A percentile compares a stretch with the other conserved stretches of the same genome.
phyloP scores from a whole-genome alignment of 2,888 invertebrate genomes.

The Phrixothrix hirtus region DNA sequence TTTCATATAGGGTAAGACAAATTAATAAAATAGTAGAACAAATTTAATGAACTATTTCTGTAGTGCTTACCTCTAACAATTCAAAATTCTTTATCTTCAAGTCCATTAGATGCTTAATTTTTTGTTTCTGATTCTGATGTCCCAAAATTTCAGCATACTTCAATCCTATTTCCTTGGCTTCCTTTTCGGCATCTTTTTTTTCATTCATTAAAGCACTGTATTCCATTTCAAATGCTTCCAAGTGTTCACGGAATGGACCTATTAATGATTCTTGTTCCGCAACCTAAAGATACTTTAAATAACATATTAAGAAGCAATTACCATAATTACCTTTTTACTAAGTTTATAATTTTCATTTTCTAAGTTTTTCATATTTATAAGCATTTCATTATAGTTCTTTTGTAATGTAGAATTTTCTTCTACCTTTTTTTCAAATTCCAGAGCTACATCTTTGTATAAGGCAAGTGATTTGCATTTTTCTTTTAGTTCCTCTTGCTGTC shows the following conservation, averaged over 20 bases:
- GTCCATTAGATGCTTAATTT: slow-evolving; percentile 61
- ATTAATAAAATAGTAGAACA: too few species aligned
- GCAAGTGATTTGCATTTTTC: not conserved
- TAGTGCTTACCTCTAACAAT: slow-evolving; percentile 54
- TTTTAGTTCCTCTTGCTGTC: slow-evolving; percentile 2
- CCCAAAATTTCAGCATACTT: slow-evolving; percentile 66
- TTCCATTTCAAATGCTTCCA: slow-evolving; percentile 58
- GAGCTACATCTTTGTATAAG: not conserved
- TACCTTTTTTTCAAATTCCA: not conserved
- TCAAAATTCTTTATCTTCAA: slow-evolving; percentile 56
- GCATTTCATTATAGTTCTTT: slow-evolving; percentile 22
- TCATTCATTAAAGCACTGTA: slow-evolving; percentile 49
- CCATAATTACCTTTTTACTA: slow-evolving; percentile 40
- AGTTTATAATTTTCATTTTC: slow-evolving; percentile 38
- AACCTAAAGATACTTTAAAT: slow-evolving; percentile 28
- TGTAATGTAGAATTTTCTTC: not conserved
- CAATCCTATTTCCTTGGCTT: slow-evolving; percentile 59
- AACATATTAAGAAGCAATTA: not conserved
- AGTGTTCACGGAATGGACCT: slow-evolving; percentile 55
- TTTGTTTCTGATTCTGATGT: slow-evolving; percentile 68
- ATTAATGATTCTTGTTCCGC: slow-evolving; percentile 46
- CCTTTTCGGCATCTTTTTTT: slow-evolving; percentile 53
- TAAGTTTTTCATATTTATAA: slow-evolving; percentile 34
- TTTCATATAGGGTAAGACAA: too few species aligned
- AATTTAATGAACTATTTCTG: too few species aligned